Base-by-base conservation (phyloP, 1,140 invertebrate genomes). In the Ooceraea biroi region DNA sequence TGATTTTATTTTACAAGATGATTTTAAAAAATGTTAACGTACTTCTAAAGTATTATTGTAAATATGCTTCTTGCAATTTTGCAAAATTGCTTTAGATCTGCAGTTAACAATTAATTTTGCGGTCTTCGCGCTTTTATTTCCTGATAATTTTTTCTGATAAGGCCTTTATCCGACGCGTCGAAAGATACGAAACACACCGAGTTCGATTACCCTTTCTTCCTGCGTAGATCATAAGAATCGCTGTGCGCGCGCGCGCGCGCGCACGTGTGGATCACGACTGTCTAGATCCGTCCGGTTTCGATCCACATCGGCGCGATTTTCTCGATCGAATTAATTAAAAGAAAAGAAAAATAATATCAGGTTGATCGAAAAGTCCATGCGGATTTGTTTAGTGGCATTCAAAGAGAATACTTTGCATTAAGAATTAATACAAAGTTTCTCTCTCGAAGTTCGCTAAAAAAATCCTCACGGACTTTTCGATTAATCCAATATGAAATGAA, bases 171-270 rank as follows among this genome's bases (percentile, higher is more conserved):
- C 22, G 50, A 69, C 76, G 50, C 76, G 50, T 46, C 52, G 25
- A 57, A 80, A 71, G 36, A 46, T 71, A 69, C 65, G 50, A 71
- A 71, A 69, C 12, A 69, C 12, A 71, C n/a, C 36, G 57, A 80
- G 76, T 71, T 80, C 65, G 11, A 12, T 71, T 36, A 80, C 36
- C 76, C 66, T 80, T 46, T 80, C 65, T 80, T 80, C 76, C 50
- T 80, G 50, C 27, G 10, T 66, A 77, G 19, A 55, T 41, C 19
- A 17, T 80, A 80, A 69, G 12, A 12, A 22, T 69, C 65, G 63
- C 36, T 30, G 36, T 57, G 73, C 25, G 25, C 12, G 22, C 44
- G 69, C 57, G 69, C n/a, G 36, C 36, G 2, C 48, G 50, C 72
- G 73, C 44, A 17, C 12, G 36, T 60, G 71, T 73, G 71, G 55